Conservation (phyloP, 2,888 invertebrate genomes). For the Margaritifera margaritifera region DNA sequence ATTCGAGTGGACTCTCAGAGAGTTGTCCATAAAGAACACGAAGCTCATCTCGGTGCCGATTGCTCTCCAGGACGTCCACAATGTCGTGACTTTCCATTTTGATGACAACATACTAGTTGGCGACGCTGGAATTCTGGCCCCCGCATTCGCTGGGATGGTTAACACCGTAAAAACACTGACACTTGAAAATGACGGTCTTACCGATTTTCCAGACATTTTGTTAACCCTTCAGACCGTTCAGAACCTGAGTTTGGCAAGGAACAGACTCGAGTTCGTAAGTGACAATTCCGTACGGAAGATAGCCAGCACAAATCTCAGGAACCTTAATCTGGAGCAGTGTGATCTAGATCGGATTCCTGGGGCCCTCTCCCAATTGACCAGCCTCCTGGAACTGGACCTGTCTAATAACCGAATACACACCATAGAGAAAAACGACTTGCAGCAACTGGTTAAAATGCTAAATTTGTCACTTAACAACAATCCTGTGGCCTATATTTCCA, state of each 20-base stretch:
- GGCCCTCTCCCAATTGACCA: slow-evolving; percentile 27
- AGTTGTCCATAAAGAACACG: slow-evolving; percentile 35
- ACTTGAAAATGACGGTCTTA: slow-evolving; percentile 39
- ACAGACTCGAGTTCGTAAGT: slow-evolving; percentile 39
- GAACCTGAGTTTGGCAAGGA: slow-evolving; percentile 35
- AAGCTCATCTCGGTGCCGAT: slow-evolving; percentile 31
- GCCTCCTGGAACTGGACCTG: slow-evolving; percentile 29
- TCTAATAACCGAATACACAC: slow-evolving; percentile 41
- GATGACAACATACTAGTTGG: slow-evolving; percentile 38
- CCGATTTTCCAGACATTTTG: slow-evolving; percentile 37
- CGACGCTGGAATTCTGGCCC: slow-evolving; percentile 40
- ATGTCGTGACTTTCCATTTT: slow-evolving; percentile 32
- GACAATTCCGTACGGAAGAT: slow-evolving; percentile 34
- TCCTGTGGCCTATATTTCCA: slow-evolving; percentile 38
- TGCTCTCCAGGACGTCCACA: slow-evolving; percentile 31
- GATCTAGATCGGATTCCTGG: slow-evolving; percentile 44
- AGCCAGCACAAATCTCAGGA: slow-evolving; percentile 22
- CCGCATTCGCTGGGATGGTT: slow-evolving; percentile 36
- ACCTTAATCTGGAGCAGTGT: slow-evolving; percentile 32
- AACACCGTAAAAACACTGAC: slow-evolving; percentile 18
- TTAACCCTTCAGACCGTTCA: slow-evolving; percentile 25
- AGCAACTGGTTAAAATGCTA: slow-evolving; percentile 14
- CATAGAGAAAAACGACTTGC: slow-evolving; percentile 42
- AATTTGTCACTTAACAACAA: slow-evolving; percentile 30
- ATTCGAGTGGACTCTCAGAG: slow-evolving; percentile 36